These are phyloP conservation scores for Pheosia tremula DNA, from an alignment of 2,888 invertebrate species.

Conservation along the genomic window DNA sequence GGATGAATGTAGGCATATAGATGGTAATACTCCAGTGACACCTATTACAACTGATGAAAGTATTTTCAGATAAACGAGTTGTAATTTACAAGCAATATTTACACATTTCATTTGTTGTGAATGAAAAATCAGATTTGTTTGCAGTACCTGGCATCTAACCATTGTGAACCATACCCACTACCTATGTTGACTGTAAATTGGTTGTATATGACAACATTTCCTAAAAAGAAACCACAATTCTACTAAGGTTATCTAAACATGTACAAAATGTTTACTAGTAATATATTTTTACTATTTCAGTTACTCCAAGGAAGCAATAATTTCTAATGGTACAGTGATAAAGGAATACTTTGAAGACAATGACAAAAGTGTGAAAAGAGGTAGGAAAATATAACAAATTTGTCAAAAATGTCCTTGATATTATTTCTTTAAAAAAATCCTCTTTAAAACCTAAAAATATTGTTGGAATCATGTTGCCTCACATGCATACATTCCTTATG, in stretches of 20 bases:
- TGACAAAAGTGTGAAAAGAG: not conserved
- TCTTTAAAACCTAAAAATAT: too few species aligned
- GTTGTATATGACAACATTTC: too few species aligned
- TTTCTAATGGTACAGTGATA: not conserved
- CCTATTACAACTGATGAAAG: constrained; percentile 33
- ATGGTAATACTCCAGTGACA: constrained; percentile 30
- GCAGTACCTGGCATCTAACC: too few species aligned
- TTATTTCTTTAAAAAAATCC: too few species aligned
- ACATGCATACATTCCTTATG: too few species aligned
- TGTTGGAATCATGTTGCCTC: too few species aligned
- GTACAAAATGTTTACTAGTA: not conserved
- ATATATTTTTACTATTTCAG: not conserved
- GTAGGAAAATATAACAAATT: not conserved
- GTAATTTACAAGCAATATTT: not conserved
- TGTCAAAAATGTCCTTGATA: too few species aligned
- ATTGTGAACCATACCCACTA: too few species aligned
- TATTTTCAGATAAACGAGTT: constrained; percentile 18
- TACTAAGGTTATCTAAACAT: too few species aligned
- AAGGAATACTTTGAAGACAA: not conserved
- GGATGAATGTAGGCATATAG: constrained; percentile 43
- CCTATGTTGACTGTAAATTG: too few species aligned
- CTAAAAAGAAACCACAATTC: too few species aligned
- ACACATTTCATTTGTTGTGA: not conserved
- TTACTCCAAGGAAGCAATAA: not conserved
- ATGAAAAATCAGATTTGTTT: too few species aligned